These are phyloP conservation scores for Echiichthys vipera DNA, from an alignment of 2,797 vertebrate genomes.

Conservation along the genomic window DNA sequence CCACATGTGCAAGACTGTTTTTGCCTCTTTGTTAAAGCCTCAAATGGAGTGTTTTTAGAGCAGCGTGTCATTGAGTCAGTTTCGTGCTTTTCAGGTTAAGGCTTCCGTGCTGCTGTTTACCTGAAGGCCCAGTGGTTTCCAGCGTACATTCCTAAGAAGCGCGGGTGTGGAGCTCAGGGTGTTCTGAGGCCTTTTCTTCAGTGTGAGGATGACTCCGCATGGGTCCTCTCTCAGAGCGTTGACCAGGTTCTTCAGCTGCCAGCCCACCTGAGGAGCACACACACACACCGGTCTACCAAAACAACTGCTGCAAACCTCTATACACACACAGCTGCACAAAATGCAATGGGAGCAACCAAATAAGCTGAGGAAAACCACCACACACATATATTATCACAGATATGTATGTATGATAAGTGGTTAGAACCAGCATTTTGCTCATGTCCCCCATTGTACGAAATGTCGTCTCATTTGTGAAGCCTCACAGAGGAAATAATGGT, in stretches of 20 bases:
- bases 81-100: neutral
- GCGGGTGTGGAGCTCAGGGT: conserved; percentile 90
- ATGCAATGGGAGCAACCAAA: neutral
- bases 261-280: conserved; percentile 87
- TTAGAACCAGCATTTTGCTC: no score
- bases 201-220: conserved; percentile 90
- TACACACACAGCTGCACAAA: conserved; percentile 5
- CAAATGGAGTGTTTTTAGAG: neutral
- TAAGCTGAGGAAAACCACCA: conserved; percentile 15
- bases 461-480: no score
- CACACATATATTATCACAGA: no score
- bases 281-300: conserved; percentile 47
- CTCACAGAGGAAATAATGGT: no score
- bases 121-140: conserved; percentile 93
- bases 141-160: conserved; percentile 91
- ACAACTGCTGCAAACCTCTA: conserved; percentile 31
- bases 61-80: conserved; percentile 1
- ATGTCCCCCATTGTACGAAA: no score
- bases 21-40: conserved; percentile 1
- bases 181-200: conserved; percentile 92
- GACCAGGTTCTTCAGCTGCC: conserved; percentile 93
- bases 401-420: no score
- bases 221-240: conserved; percentile 91
- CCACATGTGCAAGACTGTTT: neutral
- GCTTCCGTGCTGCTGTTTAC: conserved; percentile 66